Conservation (phyloP, 2,113 vertebrate genomes). For the Opisthocomus hoazin region DNA sequence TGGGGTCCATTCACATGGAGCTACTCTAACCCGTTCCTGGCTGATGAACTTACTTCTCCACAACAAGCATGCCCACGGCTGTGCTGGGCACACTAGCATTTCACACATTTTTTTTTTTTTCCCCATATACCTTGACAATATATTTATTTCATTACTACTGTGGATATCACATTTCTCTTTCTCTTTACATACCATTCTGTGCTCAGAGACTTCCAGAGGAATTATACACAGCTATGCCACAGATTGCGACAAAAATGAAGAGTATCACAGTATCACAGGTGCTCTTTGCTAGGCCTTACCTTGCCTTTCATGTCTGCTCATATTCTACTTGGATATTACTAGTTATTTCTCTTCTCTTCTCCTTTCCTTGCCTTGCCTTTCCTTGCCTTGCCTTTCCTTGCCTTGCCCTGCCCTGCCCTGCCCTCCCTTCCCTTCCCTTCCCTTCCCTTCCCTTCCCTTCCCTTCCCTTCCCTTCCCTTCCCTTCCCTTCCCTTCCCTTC, state of each 20-base stretch:
- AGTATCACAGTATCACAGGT: not conserved
- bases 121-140: not conserved
- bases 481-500: accelerated
- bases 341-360: no score
- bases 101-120: not conserved
- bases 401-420: no score
- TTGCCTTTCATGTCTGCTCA: not conserved
- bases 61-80: not conserved
- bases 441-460: no score
- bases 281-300: not conserved
- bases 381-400: not conserved
- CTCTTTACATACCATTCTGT: not conserved
- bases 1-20: not conserved
- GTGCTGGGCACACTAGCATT: not conserved
- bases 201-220: not conserved
- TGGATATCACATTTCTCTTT: not conserved
- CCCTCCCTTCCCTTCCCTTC: not conserved
- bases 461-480: accelerated
- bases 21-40: not conserved
- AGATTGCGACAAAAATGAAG: not conserved
- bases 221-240: not conserved
- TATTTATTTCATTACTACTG: not conserved
- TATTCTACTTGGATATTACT: no score
- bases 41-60: not conserved
- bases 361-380: no score